Conservation (phyloP, 2,113 vertebrate genomes). For the Martes martes region DNA sequence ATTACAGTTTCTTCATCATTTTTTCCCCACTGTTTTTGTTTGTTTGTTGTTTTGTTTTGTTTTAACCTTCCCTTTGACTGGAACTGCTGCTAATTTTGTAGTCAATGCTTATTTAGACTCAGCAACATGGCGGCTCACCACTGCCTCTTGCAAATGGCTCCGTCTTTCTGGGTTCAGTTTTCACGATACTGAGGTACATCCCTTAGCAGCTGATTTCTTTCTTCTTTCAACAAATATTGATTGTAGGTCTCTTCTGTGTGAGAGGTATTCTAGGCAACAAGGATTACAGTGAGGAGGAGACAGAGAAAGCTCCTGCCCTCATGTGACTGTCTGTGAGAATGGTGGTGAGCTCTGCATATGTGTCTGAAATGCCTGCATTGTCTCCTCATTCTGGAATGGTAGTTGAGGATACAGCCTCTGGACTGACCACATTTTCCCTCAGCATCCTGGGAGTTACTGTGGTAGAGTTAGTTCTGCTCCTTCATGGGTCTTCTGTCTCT, state of each 20-base stretch:
- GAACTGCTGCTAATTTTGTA: neutral
- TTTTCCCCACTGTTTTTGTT: neutral
- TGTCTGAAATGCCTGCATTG: neutral
- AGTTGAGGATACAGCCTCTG: neutral
- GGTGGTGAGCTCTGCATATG: neutral
- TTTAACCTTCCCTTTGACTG: too few relatives aligned
- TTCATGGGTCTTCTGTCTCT: neutral
- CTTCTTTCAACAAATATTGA: neutral
- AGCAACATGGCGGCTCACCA: neutral
- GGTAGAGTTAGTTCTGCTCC: neutral
- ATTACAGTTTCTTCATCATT: neutral
- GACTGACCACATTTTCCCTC: neutral
- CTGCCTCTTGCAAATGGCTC: neutral
- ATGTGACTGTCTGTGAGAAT: neutral
- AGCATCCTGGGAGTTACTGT: neutral
- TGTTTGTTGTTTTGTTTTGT: neutral
- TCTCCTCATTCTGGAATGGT: neutral
- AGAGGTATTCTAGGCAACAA: neutral
- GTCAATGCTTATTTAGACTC: neutral
- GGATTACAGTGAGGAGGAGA: neutral
- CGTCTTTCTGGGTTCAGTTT: neutral
- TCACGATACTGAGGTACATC: neutral
- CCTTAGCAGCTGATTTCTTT: neutral
- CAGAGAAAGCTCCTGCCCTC: neutral
- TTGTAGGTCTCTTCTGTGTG: neutral